phyloP scores from a whole-genome alignment of 37 sponge, comb jelly and placozoan genomes.

The Haliclona indistincta region DNA sequence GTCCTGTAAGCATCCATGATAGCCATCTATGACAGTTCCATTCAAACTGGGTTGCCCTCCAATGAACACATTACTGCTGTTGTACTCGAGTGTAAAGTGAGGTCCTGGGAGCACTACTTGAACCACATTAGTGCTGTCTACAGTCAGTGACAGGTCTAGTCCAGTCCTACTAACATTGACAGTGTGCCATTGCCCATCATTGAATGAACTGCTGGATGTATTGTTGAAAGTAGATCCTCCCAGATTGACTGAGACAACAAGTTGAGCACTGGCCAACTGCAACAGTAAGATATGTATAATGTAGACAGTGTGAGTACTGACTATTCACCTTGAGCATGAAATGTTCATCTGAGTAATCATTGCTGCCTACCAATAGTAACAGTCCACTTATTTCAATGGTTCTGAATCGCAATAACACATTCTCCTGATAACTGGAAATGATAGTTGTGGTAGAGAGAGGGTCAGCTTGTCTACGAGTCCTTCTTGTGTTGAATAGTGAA shows the following conservation, averaged over 20 bases:
- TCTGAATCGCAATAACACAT: constrained; percentile 31
- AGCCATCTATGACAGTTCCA: neutral
- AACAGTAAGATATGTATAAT: neutral
- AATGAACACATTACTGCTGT: constrained; percentile 32
- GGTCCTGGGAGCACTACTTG: constrained; percentile 19
- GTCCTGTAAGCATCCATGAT: constrained; percentile 54
- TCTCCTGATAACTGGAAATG: constrained; percentile 18
- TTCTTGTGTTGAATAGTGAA: neutral
- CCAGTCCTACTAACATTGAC: constrained; percentile 25
- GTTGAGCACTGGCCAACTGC: constrained; percentile 28
- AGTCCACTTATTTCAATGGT: constrained; percentile 9
- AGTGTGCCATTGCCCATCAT: constrained; percentile 45
- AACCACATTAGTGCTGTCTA: constrained; percentile 26
- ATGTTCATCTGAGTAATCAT: constrained; percentile 11
- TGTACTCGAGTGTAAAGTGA: constrained; percentile 25
- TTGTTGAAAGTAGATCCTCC: constrained; percentile 16
- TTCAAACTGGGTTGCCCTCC: constrained; percentile 29
- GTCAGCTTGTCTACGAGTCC: neutral
- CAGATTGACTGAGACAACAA: constrained; percentile 29
- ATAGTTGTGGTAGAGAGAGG: neutral
- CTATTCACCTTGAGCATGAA: neutral
- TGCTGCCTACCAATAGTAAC: constrained; percentile 16
- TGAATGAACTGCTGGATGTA: neutral
- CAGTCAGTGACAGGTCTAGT: constrained; percentile 1
- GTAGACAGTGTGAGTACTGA: neutral